Conservation (phyloP, 2,888 invertebrate genomes). For the Trachelus stipa region DNA sequence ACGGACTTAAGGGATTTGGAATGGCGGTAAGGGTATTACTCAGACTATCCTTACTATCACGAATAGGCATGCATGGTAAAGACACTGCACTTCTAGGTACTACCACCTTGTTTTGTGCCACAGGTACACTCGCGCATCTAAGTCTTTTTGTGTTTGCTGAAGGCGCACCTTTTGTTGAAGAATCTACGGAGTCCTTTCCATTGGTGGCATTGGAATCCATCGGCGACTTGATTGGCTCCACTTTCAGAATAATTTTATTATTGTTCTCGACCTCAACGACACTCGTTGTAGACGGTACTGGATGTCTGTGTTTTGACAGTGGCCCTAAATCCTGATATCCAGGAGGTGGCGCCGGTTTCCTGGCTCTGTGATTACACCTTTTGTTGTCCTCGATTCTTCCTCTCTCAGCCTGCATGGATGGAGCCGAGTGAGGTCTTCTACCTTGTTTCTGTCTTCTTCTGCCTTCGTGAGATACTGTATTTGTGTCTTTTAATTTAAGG, state of each 20-base stretch:
- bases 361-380: conserved; percentile 43
- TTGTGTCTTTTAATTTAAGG: conserved; percentile 34
- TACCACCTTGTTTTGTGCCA: conserved; percentile 57
- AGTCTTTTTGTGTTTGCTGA: conserved; percentile 52
- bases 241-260: conserved; percentile 49
- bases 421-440: conserved; percentile 57
- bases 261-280: conserved; percentile 56
- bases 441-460: conserved; percentile 39
- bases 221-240: conserved; percentile 47
- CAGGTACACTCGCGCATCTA: conserved; percentile 63
- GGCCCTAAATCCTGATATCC: conserved; percentile 48
- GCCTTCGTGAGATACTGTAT: conserved; percentile 29
- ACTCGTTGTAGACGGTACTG: conserved; percentile 31
- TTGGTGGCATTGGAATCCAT: conserved; percentile 37
- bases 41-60: conserved; percentile 58
- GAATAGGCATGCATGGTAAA: conserved; percentile 62
- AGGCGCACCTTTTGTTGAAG: conserved; percentile 22
- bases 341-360: conserved; percentile 45
- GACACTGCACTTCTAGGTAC: conserved; percentile 63
- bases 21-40: conserved; percentile 52
- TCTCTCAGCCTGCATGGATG: conserved; percentile 51
- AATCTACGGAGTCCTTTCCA: conserved; percentile 38
- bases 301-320: conserved; percentile 39
- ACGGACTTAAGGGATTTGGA: conserved; percentile 54
- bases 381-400: conserved; percentile 37